Evolutionary conservation across 1,140 invertebrate species (phyloP).

Genomic region (Atopsyche davidsoni): DNA sequence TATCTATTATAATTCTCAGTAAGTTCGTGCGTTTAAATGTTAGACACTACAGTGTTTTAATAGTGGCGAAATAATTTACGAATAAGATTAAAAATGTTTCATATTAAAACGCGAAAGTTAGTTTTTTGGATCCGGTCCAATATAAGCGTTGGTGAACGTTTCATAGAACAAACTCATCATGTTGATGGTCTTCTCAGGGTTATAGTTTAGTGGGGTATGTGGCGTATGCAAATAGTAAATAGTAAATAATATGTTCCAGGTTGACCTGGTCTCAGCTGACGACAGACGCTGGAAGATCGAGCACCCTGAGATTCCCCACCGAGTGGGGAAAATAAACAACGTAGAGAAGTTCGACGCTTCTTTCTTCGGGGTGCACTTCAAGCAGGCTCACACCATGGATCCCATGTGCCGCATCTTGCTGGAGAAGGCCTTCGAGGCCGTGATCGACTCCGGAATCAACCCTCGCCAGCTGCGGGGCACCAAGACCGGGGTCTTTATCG

Average conservation of each 20-base stretch:
- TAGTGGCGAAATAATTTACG: too few species aligned
- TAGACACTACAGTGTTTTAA: too few species aligned
- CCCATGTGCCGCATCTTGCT: conserved; percentile 80
- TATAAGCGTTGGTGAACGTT: too few species aligned
- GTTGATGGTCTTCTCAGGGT: too few species aligned
- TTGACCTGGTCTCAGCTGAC: conserved; percentile 77
- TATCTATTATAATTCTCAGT: too few species aligned
- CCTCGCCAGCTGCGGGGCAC: conserved; percentile 57
- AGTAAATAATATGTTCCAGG: conserved; percentile 34
- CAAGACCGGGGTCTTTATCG: conserved; percentile 77
- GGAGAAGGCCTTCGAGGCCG: conserved; percentile 79
- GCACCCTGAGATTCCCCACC: conserved; percentile 62
- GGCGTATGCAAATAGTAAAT: too few species aligned
- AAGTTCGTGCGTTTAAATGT: too few species aligned
- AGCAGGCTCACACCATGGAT: conserved; percentile 82
- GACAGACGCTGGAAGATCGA: conserved; percentile 66
- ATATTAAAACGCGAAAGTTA: too few species aligned
- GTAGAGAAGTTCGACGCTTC: conserved; percentile 76
- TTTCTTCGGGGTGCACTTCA: conserved; percentile 76
- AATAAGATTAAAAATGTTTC: too few species aligned
- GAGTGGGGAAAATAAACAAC: conserved; percentile 74
- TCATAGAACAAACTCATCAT: too few species aligned
- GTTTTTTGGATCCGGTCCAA: too few species aligned
- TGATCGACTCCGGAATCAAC: conserved; percentile 77
- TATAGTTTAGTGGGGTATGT: too few species aligned